These are phyloP conservation scores for Acanthococcus lagerstroemiae DNA, from an alignment of 2,888 invertebrate genomes.

Conservation along the genomic window DNA sequence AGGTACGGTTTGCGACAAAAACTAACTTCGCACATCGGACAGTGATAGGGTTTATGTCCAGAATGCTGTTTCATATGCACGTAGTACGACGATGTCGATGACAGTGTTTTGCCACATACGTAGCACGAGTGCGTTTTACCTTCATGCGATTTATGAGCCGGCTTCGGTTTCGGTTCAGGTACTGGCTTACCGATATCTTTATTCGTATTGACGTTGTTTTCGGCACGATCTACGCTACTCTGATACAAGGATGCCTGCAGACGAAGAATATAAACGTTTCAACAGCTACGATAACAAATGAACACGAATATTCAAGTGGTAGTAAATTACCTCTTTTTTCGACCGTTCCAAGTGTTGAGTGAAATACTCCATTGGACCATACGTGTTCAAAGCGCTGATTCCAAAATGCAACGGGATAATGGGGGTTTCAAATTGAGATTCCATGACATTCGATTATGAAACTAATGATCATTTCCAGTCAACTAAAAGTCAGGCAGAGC, in stretches of 20 bases:
- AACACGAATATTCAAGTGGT: not conserved
- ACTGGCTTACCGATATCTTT: not conserved
- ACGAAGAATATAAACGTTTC: not conserved
- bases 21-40: conserved; percentile 64
- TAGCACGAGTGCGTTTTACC: conserved; percentile 47
- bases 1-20: conserved; percentile 72
- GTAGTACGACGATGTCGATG: conserved; percentile 67
- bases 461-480: too few species aligned
- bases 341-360: not conserved
- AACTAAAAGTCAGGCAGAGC: too few species aligned
- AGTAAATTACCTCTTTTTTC: not conserved
- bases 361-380: not conserved
- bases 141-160: too few species aligned
- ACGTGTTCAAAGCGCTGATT: not conserved
- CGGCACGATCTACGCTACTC: too few species aligned
- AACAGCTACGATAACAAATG: not conserved
- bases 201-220: not conserved
- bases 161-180: not conserved
- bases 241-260: not conserved
- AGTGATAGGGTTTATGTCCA: conserved; percentile 67
- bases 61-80: conserved; percentile 76
- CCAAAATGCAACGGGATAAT: not conserved
- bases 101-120: conserved; percentile 65
- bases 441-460: too few species aligned
- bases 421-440: not conserved